phyloP scores from a whole-genome alignment of 2,888 invertebrate genomes.

The Nemurella pictetii region DNA sequence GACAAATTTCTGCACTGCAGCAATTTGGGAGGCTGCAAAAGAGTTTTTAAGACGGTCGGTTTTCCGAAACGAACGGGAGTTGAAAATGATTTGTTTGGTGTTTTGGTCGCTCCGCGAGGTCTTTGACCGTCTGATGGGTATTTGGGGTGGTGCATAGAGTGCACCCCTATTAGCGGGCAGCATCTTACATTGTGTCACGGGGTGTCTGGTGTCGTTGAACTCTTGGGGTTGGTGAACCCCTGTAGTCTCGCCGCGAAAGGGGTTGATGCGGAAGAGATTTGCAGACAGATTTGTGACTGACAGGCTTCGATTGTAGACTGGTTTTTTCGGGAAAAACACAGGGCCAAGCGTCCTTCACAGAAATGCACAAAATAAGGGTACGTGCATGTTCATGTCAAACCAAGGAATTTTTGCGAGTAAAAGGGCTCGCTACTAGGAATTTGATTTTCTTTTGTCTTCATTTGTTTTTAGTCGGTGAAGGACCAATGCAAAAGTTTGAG shows the following conservation, averaged over 20 bases:
- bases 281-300: background rate
- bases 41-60: background rate
- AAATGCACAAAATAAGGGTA: too few species aligned
- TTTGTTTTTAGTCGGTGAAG: too few species aligned
- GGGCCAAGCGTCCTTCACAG: too few species aligned
- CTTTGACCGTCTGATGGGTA: background rate
- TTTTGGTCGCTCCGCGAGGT: background rate
- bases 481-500: too few species aligned
- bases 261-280: background rate
- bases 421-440: too few species aligned
- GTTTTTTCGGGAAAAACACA: background rate
- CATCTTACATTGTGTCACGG: background rate
- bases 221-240: background rate
- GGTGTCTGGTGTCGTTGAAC: background rate
- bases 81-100: background rate
- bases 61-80: background rate
- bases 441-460: too few species aligned
- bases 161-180: background rate
- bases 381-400: too few species aligned
- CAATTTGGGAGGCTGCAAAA: background rate
- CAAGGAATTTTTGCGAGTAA: too few species aligned
- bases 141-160: background rate
- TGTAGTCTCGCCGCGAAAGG: background rate
- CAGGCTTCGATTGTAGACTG: background rate
- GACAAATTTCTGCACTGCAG: background rate